Conservation (phyloP, 2,113 vertebrate species). For the Carettochelys insculpta region DNA sequence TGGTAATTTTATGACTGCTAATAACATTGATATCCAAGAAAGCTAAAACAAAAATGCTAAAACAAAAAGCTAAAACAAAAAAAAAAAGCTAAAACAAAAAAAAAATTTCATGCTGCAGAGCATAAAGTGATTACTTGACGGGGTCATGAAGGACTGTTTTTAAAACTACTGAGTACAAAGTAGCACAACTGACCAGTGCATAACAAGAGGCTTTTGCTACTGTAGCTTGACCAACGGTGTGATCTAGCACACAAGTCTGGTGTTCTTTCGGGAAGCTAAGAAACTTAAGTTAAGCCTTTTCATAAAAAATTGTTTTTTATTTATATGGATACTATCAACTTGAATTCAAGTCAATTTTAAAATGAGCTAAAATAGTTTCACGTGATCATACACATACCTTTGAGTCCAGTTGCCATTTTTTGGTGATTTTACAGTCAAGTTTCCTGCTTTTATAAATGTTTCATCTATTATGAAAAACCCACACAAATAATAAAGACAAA, state of each 20-base stretch:
- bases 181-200: slow-evolving; percentile 47
- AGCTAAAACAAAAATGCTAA: slow-evolving; percentile 60
- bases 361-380: background rate
- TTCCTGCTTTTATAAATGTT: background rate
- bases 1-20: slow-evolving; percentile 50
- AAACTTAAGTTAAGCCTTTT: background rate
- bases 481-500: background rate
- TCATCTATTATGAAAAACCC: background rate
- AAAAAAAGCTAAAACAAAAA: too few species aligned
- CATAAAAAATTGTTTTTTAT: background rate
- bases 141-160: slow-evolving; percentile 42
- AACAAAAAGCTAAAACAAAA: too few species aligned
- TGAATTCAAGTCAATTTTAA: background rate
- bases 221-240: slow-evolving; percentile 38
- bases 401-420: background rate
- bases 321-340: background rate
- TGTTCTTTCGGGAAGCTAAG: background rate
- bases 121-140: slow-evolving; percentile 63
- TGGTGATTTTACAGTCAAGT: background rate
- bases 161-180: slow-evolving; percentile 36
- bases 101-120: slow-evolving; percentile 64
- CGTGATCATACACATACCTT: background rate
- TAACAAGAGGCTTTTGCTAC: slow-evolving; percentile 22
- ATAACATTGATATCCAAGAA: slow-evolving; percentile 57
- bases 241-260: slow-evolving; percentile 18